Evolutionary conservation across 2,113 vertebrate genomes (phyloP).

Genomic region (Ursus arctos): DNA sequence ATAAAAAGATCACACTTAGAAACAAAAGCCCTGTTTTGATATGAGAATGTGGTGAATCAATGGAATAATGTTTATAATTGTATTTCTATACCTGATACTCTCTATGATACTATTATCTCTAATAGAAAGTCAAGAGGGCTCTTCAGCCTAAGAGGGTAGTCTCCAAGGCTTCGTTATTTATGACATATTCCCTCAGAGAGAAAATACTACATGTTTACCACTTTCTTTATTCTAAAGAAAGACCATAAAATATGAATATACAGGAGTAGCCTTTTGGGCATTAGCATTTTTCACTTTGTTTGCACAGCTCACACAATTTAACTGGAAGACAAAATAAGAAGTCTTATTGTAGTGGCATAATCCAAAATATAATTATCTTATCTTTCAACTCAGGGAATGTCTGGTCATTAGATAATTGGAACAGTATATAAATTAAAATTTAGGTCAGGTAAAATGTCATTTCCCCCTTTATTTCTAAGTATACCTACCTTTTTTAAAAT

Average conservation of each 20-base stretch:
- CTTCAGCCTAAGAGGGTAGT: neutral
- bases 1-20: neutral
- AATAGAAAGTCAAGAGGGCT: constrained; percentile 67
- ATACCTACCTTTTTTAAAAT: neutral
- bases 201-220: constrained; percentile 39
- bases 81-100: constrained; percentile 61
- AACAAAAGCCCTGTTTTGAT: constrained; percentile 24
- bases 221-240: constrained; percentile 49
- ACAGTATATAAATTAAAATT: neutral
- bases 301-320: neutral
- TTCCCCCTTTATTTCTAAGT: constrained; percentile 3
- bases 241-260: constrained; percentile 61
- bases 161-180: constrained; percentile 68
- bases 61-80: constrained; percentile 66
- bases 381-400: neutral
- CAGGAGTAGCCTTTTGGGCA: constrained; percentile 1
- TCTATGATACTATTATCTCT: constrained; percentile 74
- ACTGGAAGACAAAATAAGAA: constrained; percentile 17
- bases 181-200: constrained; percentile 69
- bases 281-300: neutral
- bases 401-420: neutral
- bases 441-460: neutral
- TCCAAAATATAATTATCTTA: neutral
- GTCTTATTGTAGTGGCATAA: neutral
- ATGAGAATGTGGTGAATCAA: constrained; percentile 57